phyloP scores from a whole-genome alignment of 2,113 vertebrate genomes.

The Canis aureus region DNA sequence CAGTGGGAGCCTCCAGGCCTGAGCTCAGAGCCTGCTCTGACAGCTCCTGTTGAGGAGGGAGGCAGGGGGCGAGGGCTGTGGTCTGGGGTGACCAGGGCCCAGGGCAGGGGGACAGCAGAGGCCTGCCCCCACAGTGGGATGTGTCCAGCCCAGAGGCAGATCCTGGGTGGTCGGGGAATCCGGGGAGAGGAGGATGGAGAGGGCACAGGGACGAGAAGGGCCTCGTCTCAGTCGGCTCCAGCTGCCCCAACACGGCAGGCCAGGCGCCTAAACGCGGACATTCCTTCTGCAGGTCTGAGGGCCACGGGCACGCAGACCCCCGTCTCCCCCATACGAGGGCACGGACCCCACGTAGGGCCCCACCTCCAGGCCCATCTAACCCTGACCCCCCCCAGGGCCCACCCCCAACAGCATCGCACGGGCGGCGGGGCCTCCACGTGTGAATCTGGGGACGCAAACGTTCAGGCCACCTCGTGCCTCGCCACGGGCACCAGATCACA shows the following conservation, averaged over 20 bases:
- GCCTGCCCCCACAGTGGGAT: too few species aligned
- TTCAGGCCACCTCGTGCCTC: accelerated
- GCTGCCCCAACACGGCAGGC: not conserved
- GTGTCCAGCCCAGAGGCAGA: not conserved
- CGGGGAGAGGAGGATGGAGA: not conserved
- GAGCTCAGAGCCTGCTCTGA: not conserved
- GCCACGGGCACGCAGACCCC: accelerated
- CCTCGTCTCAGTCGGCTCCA: not conserved
- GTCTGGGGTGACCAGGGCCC: not conserved
- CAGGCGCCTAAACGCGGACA: not conserved
- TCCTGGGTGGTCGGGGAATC: not conserved
- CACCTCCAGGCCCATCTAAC: not conserved
- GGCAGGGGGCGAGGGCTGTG: too few species aligned
- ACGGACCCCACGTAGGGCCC: not conserved
- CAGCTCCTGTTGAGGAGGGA: not conserved
- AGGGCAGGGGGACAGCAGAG: not conserved
- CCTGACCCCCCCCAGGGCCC: too few species aligned
- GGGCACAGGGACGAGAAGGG: not conserved
- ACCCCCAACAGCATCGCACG: not conserved
- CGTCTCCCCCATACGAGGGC: not conserved
- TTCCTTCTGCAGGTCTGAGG: accelerated
- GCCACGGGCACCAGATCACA: accelerated
- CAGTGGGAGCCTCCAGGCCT: not conserved
- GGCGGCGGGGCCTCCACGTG: not conserved
- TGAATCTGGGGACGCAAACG: not conserved